A percentile compares a stretch with the other conserved stretches of the same genome.
These are phyloP conservation scores for Heliconius erato DNA, from an alignment of 2,888 invertebrate species.

Conservation along the genomic window DNA sequence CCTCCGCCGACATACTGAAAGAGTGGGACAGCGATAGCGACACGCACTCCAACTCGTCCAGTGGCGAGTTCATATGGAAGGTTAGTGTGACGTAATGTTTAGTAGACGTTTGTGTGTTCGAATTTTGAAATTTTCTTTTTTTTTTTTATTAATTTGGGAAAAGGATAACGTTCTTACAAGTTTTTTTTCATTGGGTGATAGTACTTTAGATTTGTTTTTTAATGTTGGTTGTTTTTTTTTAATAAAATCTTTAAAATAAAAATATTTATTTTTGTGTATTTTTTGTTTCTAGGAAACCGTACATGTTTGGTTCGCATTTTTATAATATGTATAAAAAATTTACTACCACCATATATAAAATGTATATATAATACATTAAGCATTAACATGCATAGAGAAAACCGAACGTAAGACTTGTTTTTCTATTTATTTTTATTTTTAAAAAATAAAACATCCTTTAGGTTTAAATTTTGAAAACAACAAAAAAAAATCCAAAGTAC, in stretches of 20 bases:
- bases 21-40: conserved; percentile 91
- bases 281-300: too few species aligned
- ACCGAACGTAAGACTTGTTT: not conserved
- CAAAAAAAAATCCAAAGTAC: conserved; percentile 9
- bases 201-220: conserved; percentile 9
- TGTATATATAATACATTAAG: too few species aligned
- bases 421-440: not conserved
- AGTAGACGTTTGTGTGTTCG: not conserved
- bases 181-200: not conserved
- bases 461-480: not conserved
- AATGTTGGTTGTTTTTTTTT: not conserved
- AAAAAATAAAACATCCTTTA: not conserved
- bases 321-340: too few species aligned
- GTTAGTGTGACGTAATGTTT: conserved; percentile 71
- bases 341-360: too few species aligned
- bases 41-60: conserved; percentile 88
- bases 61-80: conserved; percentile 93
- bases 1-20: conserved; percentile 77
- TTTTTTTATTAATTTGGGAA: not conserved
- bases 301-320: too few species aligned
- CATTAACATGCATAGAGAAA: not conserved
- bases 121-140: not conserved
- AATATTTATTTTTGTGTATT: not conserved
- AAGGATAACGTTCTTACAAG: not conserved
- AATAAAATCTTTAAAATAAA: too few species aligned